Evolutionary conservation across 2,888 invertebrate species (phyloP).

Genomic region (Micoletzkya japonica): DNA sequence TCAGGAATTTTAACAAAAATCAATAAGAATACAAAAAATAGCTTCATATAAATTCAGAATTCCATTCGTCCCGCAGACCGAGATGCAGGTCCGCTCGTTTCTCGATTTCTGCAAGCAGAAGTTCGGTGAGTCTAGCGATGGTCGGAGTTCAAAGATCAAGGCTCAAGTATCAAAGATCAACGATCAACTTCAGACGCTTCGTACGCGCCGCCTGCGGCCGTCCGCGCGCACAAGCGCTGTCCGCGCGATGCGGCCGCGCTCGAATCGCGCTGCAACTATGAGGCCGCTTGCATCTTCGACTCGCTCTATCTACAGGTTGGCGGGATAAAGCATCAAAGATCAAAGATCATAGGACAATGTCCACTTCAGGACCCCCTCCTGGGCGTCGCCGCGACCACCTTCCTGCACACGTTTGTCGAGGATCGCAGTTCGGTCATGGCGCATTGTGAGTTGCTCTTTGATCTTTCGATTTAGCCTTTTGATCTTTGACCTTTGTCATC

Average conservation of each 20-base stretch:
- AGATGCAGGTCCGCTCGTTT: conserved; percentile 30
- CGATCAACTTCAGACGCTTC: conserved; percentile 1
- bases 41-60: conserved; percentile 5
- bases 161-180: neutral
- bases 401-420: conserved; percentile 8
- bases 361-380: neutral
- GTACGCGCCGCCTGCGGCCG: neutral
- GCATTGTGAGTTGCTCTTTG: conserved; percentile 5
- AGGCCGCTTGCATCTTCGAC: conserved; percentile 35
- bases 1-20: neutral
- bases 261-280: conserved; percentile 30
- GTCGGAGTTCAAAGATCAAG: neutral
- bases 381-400: neutral
- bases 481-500: conserved; percentile 5
- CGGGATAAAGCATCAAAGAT: neutral
- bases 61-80: conserved; percentile 31
- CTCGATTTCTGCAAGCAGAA: conserved; percentile 28
- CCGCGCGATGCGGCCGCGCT: conserved; percentile 24
- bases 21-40: neutral
- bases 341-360: neutral
- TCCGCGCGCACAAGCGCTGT: conserved; percentile 27
- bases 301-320: conserved; percentile 34
- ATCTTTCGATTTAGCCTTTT: neutral
- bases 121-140: conserved; percentile 16
- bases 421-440: conserved; percentile 1